Evolutionary conservation across 2,888 invertebrate species (phyloP).

Genomic region (Eudasyphora cyanicolor): DNA sequence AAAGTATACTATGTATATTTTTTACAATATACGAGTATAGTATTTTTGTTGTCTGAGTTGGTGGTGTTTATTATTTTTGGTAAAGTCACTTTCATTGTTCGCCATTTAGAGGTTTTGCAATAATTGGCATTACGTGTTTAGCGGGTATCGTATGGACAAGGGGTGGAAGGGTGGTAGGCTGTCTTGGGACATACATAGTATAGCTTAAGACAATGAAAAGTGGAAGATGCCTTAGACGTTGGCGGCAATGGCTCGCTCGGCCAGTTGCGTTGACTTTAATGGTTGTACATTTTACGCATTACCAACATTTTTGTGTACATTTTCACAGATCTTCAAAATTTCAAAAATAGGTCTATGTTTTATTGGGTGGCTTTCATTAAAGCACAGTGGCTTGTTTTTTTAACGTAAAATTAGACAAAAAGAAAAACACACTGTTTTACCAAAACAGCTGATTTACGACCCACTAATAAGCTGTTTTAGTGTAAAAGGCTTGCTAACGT

Average conservation of each 20-base stretch:
- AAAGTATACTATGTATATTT: constrained; percentile 18
- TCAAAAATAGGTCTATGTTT: constrained; percentile 9
- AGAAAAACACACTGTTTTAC: no score
- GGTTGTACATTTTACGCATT: constrained; percentile 30
- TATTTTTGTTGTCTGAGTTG: constrained; percentile 17
- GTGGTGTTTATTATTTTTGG: constrained; percentile 32
- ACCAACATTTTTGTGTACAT: constrained; percentile 15
- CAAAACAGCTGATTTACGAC: no score
- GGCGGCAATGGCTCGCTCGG: background rate
- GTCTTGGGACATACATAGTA: background rate
- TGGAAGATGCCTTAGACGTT: background rate
- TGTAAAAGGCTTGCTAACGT: no score
- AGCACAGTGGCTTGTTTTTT: constrained; percentile 8
- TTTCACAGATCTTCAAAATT: background rate
- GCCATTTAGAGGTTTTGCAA: constrained; percentile 46
- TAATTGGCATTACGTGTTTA: constrained; percentile 5
- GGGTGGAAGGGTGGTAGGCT: constrained; percentile 25
- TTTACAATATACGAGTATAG: constrained; percentile 35
- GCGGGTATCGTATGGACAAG: no score
- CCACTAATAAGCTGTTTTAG: no score
- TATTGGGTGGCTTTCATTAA: constrained; percentile 46
- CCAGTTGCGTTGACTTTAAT: background rate
- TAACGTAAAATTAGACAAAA: no score
- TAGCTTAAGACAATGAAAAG: background rate
- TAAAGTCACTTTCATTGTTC: constrained; percentile 54